Evolutionary conservation across 2,888 invertebrate species (phyloP).

Genomic region (Leucoma salicis): DNA sequence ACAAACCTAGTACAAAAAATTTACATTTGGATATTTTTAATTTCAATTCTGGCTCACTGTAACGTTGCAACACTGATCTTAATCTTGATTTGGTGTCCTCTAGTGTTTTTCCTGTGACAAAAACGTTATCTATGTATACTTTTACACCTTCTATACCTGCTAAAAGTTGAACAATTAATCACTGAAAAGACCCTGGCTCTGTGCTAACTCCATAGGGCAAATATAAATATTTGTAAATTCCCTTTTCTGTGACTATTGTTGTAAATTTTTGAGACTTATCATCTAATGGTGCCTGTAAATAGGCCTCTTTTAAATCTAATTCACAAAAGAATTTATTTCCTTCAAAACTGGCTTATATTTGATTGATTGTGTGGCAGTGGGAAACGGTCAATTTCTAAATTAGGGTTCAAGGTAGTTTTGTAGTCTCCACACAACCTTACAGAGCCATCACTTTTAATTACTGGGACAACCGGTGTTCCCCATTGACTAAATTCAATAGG

Average conservation of each 20-base stretch:
- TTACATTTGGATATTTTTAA: background rate
- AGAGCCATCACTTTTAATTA: too few relatives aligned
- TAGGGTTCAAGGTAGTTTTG: background rate
- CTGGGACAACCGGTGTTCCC: too few relatives aligned
- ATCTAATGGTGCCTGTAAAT: background rate
- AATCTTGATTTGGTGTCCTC: background rate
- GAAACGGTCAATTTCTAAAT: background rate
- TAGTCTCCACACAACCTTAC: background rate
- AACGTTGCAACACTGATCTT: background rate
- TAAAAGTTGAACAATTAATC: background rate
- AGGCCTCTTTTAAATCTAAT: too few relatives aligned
- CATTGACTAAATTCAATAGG: too few relatives aligned
- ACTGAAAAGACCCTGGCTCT: background rate
- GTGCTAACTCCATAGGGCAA: background rate
- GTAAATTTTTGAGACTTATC: background rate
- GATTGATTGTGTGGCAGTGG: background rate
- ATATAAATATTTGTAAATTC: slow-evolving; percentile 36
- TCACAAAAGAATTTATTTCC: background rate
- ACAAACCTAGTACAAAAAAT: background rate
- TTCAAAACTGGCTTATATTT: background rate
- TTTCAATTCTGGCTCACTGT: background rate
- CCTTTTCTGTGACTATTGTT: background rate
- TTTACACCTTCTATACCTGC: background rate
- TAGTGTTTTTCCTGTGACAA: background rate
- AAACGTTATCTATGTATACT: background rate